Conservation (phyloP, 2,888 invertebrate species). For the Platycheirus albimanus region DNA sequence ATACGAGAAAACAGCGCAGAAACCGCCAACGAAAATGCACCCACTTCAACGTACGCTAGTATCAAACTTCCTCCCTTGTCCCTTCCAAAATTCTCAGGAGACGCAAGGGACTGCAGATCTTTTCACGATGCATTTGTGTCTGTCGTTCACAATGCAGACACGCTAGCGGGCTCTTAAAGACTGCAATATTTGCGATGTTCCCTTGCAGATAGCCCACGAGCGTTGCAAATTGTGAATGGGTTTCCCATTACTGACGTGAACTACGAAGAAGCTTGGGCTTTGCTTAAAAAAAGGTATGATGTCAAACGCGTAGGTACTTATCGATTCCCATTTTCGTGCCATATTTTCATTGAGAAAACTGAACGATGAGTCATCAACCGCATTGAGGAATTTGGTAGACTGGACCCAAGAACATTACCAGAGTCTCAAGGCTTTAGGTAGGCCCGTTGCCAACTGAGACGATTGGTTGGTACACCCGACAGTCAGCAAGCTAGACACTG, state of each 20-base stretch:
- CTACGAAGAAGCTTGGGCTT: conserved; percentile 6
- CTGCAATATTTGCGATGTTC: background rate
- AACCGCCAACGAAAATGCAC: background rate
- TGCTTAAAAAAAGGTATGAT: conserved; percentile 10
- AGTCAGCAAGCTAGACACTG: too few species aligned
- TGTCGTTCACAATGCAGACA: background rate
- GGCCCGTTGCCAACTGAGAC: too few species aligned
- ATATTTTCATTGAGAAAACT: background rate
- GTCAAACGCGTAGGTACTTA: conserved; percentile 21
- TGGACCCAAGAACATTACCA: too few species aligned
- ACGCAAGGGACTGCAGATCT: background rate
- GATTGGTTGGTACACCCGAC: too few species aligned
- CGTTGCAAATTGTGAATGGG: background rate
- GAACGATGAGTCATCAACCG: conserved; percentile 7
- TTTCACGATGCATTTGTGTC: background rate
- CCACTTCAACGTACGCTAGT: background rate
- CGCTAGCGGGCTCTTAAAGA: background rate
- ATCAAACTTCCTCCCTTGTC: background rate
- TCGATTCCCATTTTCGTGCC: conserved; percentile 30
- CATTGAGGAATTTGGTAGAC: conserved; percentile 12
- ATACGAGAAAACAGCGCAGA: background rate
- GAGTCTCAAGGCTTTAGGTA: too few species aligned
- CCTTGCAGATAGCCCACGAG: background rate
- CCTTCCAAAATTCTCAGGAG: conserved; percentile 4
- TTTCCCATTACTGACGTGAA: conserved; percentile 13